Conservation (phyloP, 2,888 invertebrate species). For the Melinaea marsaeus region DNA sequence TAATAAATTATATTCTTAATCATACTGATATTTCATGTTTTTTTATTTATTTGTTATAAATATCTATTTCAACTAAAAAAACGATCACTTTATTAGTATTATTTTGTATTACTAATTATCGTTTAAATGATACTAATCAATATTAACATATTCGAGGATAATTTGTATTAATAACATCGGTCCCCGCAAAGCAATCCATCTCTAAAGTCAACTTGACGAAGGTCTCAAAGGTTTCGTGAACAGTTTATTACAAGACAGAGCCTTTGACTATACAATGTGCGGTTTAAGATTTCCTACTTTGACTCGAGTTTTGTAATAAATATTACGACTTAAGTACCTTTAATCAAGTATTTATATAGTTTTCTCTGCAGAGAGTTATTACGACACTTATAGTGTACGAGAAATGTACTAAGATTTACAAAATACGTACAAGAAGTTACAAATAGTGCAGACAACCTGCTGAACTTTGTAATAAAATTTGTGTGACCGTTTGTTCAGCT, state of each 20-base stretch:
- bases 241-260: constrained; percentile 20
- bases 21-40: too few species aligned
- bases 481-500: constrained; percentile 20
- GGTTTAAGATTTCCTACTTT: constrained; percentile 4
- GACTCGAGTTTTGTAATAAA: too few species aligned
- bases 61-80: too few species aligned
- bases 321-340: constrained; percentile 2
- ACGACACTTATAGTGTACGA: too few species aligned
- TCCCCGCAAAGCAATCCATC: constrained; percentile 16
- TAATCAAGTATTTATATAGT: constrained; percentile 1
- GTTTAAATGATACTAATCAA: too few species aligned
- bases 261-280: constrained; percentile 26
- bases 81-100: too few species aligned
- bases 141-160: neutral
- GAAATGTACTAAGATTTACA: too few species aligned
- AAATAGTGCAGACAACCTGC: neutral
- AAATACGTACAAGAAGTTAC: too few species aligned
- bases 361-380: too few species aligned
- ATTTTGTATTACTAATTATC: too few species aligned
- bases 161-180: neutral
- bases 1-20: too few species aligned
- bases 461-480: constrained; percentile 16
- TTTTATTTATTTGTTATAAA: too few species aligned
- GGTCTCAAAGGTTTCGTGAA: constrained; percentile 20
- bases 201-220: constrained; percentile 19